Evolutionary conservation across 2,797 vertebrate genomes (phyloP).

Genomic region (Sebastes umbrosus): DNA sequence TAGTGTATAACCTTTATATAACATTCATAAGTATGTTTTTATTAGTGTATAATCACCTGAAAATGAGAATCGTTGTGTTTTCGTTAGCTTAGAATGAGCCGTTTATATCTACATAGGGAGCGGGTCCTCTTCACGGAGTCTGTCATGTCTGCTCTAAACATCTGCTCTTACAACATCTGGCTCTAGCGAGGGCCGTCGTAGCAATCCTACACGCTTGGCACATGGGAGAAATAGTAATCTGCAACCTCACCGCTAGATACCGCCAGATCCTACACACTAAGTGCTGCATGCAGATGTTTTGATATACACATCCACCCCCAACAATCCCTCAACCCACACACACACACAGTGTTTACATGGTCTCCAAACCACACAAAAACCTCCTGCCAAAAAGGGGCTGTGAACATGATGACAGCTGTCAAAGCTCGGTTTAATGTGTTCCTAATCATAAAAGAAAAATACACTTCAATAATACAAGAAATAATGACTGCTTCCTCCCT

Average conservation of each 20-base stretch:
- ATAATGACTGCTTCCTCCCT: background rate
- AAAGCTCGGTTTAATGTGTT: slow-evolving; percentile 15
- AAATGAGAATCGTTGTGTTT: too few relatives aligned
- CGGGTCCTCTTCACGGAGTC: too few relatives aligned
- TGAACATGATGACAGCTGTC: slow-evolving; percentile 14
- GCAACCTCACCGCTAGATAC: too few relatives aligned
- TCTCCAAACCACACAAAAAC: slow-evolving; percentile 23
- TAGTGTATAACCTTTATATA: fast-evolving
- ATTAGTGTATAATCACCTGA: too few relatives aligned
- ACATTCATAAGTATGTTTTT: too few relatives aligned
- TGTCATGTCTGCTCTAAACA: too few relatives aligned
- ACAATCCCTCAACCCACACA: slow-evolving; percentile 2
- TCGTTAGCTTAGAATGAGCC: too few relatives aligned
- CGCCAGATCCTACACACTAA: too few relatives aligned
- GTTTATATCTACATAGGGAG: too few relatives aligned
- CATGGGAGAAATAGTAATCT: background rate
- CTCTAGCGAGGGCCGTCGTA: too few relatives aligned
- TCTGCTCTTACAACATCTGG: too few relatives aligned
- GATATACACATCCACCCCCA: background rate
- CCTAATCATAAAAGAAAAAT: slow-evolving; percentile 17
- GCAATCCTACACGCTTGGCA: too few relatives aligned
- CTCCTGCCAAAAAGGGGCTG: slow-evolving; percentile 31
- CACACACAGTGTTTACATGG: slow-evolving; percentile 23
- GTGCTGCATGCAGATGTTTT: slow-evolving; percentile 9
- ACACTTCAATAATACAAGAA: background rate